Base-by-base conservation (phyloP, 2,888 invertebrate genomes). In the Eudasyphora cyanicolor region DNA sequence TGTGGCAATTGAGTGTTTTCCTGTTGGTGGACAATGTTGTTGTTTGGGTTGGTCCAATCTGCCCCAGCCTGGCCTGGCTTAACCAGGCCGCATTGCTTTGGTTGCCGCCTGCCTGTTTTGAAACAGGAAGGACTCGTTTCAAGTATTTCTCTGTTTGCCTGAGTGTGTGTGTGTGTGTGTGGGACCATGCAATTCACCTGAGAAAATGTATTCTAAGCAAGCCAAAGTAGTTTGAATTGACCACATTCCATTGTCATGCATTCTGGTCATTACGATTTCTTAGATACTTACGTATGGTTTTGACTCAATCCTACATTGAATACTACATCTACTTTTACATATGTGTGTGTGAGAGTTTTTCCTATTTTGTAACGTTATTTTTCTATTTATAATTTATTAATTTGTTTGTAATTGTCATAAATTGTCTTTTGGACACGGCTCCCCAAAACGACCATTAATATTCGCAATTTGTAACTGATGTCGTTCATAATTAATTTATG, bases 61-160 rank as follows among this genome's bases (percentile, higher is more conserved):
- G n/a, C n/a, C n/a, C n/a, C n/a, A n/a, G n/a, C 10, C 42, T 45
- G 45, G 45, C 1, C n/a, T 14, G 60, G 42, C 35, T 62, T 3
- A 14, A 38, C 10, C 14, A 1, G 60, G 0, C 12, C n/a, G 29
- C n/a, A 8, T 27, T 27, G 27, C 14, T 29, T 29, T 62, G 19
- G 29, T 32, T 32, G 32, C n/a, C 10, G 78, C 49, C 79, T 64
- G 45, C 45, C 45, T 4, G 45, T 69, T 14, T 76, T 35, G 19
- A 42, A 82, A 82, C 82, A 82, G 82, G 82, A 82, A 82, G 82
- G 82, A 82, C 82, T 82, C 71, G 82, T 79, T 82, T 79, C 27
- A 67, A 21, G 57, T 57, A 24, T 24, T 27, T 27, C 27, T 32
- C 35, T 21, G 32, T 38, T 17, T 27, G 38, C 21, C 21, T 64